Evolutionary conservation across 2,113 vertebrate genomes (phyloP).

Genomic region (Megaceryle maxima): DNA sequence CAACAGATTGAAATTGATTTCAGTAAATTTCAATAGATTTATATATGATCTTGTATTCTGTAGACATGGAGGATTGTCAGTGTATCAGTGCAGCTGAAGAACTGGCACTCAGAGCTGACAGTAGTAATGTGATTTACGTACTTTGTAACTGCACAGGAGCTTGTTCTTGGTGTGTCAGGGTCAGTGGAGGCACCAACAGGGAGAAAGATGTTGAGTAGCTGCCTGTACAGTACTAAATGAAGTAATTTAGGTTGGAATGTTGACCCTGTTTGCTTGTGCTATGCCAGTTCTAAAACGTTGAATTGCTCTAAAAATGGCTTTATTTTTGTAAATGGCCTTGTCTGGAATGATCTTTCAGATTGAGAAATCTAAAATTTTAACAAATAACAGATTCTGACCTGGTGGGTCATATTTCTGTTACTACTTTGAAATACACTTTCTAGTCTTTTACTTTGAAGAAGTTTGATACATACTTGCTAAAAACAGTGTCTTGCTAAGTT

Average conservation of each 20-base stretch:
- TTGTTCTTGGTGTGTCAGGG: not conserved
- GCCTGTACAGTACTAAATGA: not conserved
- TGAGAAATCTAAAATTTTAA: not conserved
- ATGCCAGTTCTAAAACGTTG: not conserved
- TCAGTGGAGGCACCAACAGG: rapidly evolving
- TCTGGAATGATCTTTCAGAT: not conserved
- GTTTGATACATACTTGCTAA: not conserved
- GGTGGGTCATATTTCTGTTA: not conserved
- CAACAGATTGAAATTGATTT: not conserved
- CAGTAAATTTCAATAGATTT: not conserved
- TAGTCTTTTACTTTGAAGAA: not conserved
- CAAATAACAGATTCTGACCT: not conserved
- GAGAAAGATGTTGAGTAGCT: not conserved
- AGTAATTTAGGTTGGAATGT: not conserved
- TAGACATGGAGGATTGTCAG: not conserved
- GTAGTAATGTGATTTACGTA: rapidly evolving
- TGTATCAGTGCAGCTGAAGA: not conserved
- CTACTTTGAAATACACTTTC: not conserved
- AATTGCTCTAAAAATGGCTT: not conserved
- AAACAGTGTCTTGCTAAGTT: not conserved
- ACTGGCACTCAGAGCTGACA: not conserved
- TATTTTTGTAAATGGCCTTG: not conserved
- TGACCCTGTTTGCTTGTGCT: not conserved
- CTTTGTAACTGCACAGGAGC: not conserved
- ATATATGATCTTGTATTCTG: not conserved